Evolutionary conservation across 2,888 invertebrate genomes (phyloP).

Genomic region (Panopea generosa): DNA sequence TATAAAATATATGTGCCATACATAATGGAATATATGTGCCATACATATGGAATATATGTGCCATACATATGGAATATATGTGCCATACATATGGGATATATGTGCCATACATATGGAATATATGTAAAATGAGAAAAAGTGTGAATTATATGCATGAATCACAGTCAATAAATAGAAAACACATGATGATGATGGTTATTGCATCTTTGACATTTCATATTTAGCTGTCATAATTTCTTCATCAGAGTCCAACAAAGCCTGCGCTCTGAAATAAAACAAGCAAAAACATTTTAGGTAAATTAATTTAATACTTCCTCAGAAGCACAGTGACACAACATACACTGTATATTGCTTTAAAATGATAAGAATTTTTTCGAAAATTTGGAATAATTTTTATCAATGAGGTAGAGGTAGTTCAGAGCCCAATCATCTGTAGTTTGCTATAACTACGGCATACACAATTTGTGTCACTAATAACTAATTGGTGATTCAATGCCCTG

Average conservation of each 20-base stretch:
- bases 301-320: no score
- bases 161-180: constrained; percentile 12
- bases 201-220: constrained; percentile 85
- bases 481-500: no score
- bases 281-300: not conserved
- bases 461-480: no score
- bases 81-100: not conserved
- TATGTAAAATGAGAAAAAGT: not conserved
- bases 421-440: no score
- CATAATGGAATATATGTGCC: not conserved
- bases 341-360: no score
- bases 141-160: constrained; percentile 38
- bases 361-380: no score
- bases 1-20: not conserved
- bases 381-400: no score
- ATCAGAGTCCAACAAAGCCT: constrained; percentile 83
- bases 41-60: not conserved
- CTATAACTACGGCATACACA: no score
- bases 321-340: no score
- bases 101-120: not conserved
- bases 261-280: constrained; percentile 72
- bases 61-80: not conserved
- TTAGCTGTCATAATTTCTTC: constrained; percentile 84
- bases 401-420: no score
- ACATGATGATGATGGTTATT: constrained; percentile 65